These are phyloP conservation scores for Oxycera nigricornis DNA, from an alignment of 2,888 invertebrate genomes.

Conservation along the genomic window DNA sequence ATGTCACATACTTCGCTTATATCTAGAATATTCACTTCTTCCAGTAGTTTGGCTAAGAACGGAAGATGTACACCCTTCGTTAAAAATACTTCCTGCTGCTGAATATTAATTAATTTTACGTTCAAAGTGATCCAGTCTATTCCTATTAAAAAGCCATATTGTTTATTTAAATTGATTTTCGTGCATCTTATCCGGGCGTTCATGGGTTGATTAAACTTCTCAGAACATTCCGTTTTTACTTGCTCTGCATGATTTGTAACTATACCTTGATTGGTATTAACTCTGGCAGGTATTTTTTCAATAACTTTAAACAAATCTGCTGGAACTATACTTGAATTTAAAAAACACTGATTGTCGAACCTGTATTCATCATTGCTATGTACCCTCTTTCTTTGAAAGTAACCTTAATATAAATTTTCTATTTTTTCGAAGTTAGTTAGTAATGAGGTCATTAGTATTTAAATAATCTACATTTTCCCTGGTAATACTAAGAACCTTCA, in stretches of 20 bases:
- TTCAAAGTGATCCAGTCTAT: neutral
- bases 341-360: neutral
- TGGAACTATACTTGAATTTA: neutral
- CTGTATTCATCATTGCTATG: neutral
- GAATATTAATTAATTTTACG: too few relatives aligned
- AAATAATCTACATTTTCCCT: neutral
- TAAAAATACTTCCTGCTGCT: too few relatives aligned
- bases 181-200: neutral
- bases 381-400: neutral
- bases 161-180: neutral
- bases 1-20: too few relatives aligned
- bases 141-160: constrained; percentile 3
- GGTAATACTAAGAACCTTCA: neutral
- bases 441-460: neutral
- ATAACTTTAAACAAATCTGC: neutral
- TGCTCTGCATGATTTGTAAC: neutral
- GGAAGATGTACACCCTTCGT: too few relatives aligned
- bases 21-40: too few relatives aligned
- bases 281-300: neutral
- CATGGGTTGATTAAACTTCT: neutral
- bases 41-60: too few relatives aligned
- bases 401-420: too few relatives aligned
- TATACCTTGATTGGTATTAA: neutral
- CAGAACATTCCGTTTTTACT: neutral
- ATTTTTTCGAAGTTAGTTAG: neutral